Evolutionary conservation across 2,888 invertebrate species (phyloP).

Genomic region (Melinopterus prodromus): DNA sequence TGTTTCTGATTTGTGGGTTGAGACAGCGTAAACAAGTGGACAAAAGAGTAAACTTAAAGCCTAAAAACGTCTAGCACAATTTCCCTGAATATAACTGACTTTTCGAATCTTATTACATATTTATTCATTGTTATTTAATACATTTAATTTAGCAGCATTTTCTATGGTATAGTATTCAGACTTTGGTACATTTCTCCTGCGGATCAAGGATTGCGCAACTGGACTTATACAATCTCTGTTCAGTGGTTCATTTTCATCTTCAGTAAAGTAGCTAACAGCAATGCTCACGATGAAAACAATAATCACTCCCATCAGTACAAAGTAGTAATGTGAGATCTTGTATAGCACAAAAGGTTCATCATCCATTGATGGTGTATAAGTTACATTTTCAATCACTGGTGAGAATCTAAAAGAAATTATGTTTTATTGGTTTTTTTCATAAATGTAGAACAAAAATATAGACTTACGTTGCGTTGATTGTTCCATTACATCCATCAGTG

Average conservation of each 20-base stretch:
- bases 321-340: slow-evolving; percentile 74
- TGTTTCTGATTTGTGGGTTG: too few species aligned
- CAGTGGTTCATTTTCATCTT: slow-evolving; percentile 60
- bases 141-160: slow-evolving; percentile 16
- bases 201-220: slow-evolving; percentile 23
- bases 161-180: slow-evolving; percentile 15
- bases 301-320: slow-evolving; percentile 69
- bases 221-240: slow-evolving; percentile 69
- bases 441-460: too few species aligned
- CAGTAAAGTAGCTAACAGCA: slow-evolving; percentile 68
- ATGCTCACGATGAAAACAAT: slow-evolving; percentile 68
- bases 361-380: background rate
- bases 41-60: too few species aligned
- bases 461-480: slow-evolving; percentile 17
- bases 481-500: slow-evolving; percentile 42
- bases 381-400: background rate
- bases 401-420: background rate
- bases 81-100: too few species aligned
- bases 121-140: background rate
- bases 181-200: background rate
- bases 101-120: too few species aligned
- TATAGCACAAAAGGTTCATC: slow-evolving; percentile 64
- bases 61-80: too few species aligned
- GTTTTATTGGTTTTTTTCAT: background rate
- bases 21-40: too few species aligned